Conservation (phyloP, 2,113 vertebrate genomes). For the Hirundichthys speculiger region DNA sequence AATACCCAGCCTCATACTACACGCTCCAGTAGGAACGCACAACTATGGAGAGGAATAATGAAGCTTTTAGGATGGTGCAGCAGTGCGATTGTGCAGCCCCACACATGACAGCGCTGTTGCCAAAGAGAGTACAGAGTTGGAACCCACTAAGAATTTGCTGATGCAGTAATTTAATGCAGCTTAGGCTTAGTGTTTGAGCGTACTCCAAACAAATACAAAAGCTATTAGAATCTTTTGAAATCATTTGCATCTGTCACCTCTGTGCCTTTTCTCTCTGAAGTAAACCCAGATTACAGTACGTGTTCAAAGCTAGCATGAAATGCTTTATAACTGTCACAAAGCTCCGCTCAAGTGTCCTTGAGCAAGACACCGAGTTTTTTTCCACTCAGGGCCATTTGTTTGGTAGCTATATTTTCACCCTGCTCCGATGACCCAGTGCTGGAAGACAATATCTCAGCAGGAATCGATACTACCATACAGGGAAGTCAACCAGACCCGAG, state of each 20-base stretch:
- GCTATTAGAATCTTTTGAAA: background rate
- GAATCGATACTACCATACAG: conserved; percentile 13
- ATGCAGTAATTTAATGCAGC: background rate
- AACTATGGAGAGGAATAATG: conserved; percentile 55
- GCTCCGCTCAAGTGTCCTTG: background rate
- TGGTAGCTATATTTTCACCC: background rate
- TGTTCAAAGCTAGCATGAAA: background rate
- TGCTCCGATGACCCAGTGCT: background rate
- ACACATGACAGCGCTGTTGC: conserved; percentile 25
- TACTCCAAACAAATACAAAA: background rate
- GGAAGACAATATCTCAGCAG: conserved; percentile 16
- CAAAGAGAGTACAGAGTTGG: conserved; percentile 9
- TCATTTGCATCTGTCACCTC: too few relatives aligned
- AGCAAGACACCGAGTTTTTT: background rate
- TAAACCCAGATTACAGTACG: background rate
- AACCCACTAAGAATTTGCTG: conserved; percentile 5
- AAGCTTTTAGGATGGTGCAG: conserved; percentile 50
- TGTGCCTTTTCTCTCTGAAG: background rate
- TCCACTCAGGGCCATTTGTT: background rate
- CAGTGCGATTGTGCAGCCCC: conserved; percentile 24
- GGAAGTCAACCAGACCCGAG: background rate
- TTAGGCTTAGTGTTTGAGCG: background rate
- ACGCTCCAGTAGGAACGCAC: conserved; percentile 49
- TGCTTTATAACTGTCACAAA: background rate
- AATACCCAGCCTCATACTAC: conserved; percentile 57